Evolutionary conservation across 2,888 invertebrate genomes (phyloP).

Genomic region (Atrina japonica): DNA sequence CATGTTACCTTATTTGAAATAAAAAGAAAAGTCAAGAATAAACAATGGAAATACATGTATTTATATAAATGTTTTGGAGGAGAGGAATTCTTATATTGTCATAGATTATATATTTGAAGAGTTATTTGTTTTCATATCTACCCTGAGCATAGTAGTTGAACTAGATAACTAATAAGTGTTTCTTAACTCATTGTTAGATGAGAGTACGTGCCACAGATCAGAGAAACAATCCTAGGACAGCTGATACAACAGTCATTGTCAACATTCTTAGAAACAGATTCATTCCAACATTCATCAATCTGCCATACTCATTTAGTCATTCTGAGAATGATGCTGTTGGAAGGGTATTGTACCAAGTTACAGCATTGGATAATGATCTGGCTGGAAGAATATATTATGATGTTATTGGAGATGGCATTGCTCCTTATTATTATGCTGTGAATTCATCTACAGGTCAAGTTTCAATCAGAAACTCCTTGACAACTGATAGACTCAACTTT

Average conservation of each 20-base stretch:
- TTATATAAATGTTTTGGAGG: too few relatives aligned
- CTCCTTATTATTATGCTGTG: conserved; percentile 70
- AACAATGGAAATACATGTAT: too few relatives aligned
- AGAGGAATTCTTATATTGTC: too few relatives aligned
- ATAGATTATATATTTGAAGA: too few relatives aligned
- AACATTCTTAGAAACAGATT: conserved; percentile 65
- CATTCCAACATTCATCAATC: conserved; percentile 60
- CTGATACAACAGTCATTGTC: conserved; percentile 61
- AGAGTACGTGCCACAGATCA: conserved; percentile 60
- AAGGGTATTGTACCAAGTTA: conserved; percentile 55
- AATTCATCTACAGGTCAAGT: conserved; percentile 53
- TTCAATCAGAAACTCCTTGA: conserved; percentile 54
- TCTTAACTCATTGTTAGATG: conserved; percentile 55
- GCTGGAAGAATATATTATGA: conserved; percentile 65
- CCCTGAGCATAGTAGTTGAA: too few relatives aligned
- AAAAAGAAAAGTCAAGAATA: too few relatives aligned
- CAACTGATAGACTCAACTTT: conserved; percentile 56
- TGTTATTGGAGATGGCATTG: conserved; percentile 68
- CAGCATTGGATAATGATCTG: conserved; percentile 65
- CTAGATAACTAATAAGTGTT: too few relatives aligned
- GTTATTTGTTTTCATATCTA: too few relatives aligned
- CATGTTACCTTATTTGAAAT: too few relatives aligned
- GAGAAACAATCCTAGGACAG: conserved; percentile 56
- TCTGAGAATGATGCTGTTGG: conserved; percentile 62
- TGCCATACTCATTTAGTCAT: conserved; percentile 52